A percentile compares a stretch with the other conserved stretches of the same genome.
Evolutionary conservation across 2,113 vertebrate genomes (phyloP).

Genomic region (Platysternon megacephalum): DNA sequence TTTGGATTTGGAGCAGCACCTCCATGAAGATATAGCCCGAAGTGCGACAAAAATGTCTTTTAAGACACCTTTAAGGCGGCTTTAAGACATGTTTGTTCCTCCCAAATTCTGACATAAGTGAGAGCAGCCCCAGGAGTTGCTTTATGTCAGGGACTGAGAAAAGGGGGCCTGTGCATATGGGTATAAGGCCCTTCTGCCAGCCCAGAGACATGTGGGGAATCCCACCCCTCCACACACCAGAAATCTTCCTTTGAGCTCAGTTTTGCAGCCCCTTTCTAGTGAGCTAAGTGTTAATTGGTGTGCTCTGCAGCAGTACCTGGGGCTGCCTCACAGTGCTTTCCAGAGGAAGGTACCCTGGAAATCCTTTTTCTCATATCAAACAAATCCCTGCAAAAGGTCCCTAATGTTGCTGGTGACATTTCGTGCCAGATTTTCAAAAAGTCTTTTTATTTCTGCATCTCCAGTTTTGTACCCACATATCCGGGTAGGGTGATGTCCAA

Average conservation of each 20-base stretch:
- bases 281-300: conserved; percentile 70
- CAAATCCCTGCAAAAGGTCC: conserved; percentile 73
- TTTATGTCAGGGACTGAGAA: conserved; percentile 33
- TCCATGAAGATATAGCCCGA: background rate
- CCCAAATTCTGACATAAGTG: background rate
- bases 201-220: conserved; percentile 64
- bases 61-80: background rate
- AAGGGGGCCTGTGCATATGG: conserved; percentile 43
- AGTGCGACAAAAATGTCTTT: background rate
- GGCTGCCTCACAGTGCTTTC: conserved; percentile 66
- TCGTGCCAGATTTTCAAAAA: conserved; percentile 57
- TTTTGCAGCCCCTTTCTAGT: conserved; percentile 65
- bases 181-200: conserved; percentile 48
- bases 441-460: conserved; percentile 3
- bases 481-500: conserved; percentile 16
- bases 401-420: conserved; percentile 61
- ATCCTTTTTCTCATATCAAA: conserved; percentile 63
- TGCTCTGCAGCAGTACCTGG: conserved; percentile 66
- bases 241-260: conserved; percentile 54
- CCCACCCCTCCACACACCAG: conserved; percentile 63
- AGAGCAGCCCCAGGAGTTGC: no score
- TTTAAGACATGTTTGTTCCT: background rate
- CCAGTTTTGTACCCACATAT: rapidly evolving
- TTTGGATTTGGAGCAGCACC: background rate
- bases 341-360: conserved; percentile 69